Conservation (phyloP, 2,113 vertebrate genomes). For the Syngnathus typhle region DNA sequence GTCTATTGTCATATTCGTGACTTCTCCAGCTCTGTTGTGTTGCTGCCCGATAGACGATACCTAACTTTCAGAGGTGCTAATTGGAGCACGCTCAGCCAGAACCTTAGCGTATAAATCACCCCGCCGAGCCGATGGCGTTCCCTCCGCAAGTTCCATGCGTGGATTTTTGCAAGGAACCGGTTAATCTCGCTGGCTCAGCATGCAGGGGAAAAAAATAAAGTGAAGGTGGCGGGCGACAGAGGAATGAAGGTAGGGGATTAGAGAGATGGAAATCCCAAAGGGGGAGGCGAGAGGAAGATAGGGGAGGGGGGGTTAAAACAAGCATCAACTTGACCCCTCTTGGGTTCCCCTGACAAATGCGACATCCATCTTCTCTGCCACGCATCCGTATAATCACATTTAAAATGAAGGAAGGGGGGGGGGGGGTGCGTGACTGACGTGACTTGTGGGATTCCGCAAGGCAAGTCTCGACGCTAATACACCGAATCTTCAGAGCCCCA, state of each 20-base stretch:
- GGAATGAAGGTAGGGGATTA: slow-evolving; percentile 19
- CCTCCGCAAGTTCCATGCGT: slow-evolving; percentile 20
- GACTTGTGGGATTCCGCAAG: slow-evolving; percentile 42
- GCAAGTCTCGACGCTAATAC: slow-evolving; percentile 11
- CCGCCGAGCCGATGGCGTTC: not conserved
- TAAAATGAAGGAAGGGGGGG: slow-evolving; percentile 15
- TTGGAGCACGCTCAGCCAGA: slow-evolving; percentile 44
- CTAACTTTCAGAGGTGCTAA: slow-evolving; percentile 37
- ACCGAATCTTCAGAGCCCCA: slow-evolving; percentile 47
- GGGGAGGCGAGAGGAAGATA: not conserved
- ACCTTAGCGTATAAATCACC: slow-evolving; percentile 55
- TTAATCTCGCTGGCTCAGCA: slow-evolving; percentile 52
- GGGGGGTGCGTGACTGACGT: slow-evolving; percentile 9
- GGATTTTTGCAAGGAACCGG: slow-evolving; percentile 34
- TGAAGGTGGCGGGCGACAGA: slow-evolving; percentile 29
- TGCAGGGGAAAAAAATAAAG: slow-evolving; percentile 15
- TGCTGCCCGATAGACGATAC: no score
- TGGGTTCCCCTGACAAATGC: slow-evolving; percentile 17
- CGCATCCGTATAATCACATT: slow-evolving; percentile 35
- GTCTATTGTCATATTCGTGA: no score
- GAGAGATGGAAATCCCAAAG: slow-evolving; percentile 20
- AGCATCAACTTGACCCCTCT: slow-evolving; percentile 16
- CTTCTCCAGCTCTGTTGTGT: no score
- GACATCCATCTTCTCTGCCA: slow-evolving; percentile 28
- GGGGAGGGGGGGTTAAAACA: slow-evolving; percentile 29